These are phyloP conservation scores for Pteropus alecto DNA, from an alignment of 2,113 vertebrate genomes.

Conservation along the genomic window DNA sequence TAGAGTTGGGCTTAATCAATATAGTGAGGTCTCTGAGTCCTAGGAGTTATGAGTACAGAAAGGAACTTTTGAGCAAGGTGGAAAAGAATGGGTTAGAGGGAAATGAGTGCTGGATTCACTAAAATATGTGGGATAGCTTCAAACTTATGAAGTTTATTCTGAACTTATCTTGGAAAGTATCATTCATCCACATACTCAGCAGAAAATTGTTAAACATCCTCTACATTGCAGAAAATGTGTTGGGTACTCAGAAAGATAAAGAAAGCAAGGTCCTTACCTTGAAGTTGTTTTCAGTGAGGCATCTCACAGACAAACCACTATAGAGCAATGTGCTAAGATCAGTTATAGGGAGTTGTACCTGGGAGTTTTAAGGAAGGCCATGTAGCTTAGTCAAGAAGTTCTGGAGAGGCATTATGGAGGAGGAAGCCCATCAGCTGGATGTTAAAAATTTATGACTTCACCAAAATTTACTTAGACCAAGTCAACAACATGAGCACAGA, in stretches of 20 bases:
- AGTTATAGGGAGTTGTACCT: accelerated
- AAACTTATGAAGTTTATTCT: neutral
- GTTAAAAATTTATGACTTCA: neutral
- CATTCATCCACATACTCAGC: neutral
- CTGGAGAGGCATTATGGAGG: neutral
- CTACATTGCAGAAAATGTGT: neutral
- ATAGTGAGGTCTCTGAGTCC: neutral
- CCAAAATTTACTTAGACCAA: neutral
- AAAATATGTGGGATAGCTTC: neutral
- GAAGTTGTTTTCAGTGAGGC: neutral
- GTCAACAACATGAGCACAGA: neutral
- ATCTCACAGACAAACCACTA: neutral
- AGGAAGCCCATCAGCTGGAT: neutral
- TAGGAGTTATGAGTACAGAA: neutral
- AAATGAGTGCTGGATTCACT: neutral
- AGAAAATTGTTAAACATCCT: neutral
- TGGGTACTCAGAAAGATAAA: neutral
- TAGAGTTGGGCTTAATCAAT: neutral
- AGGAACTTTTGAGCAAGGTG: neutral
- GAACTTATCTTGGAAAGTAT: neutral
- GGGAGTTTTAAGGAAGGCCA: no score
- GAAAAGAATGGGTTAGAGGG: neutral
- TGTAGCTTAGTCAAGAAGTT: neutral
- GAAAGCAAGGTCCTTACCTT: neutral
- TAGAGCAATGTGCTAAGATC: neutral